Evolutionary conservation across 2,888 invertebrate genomes (phyloP).

Genomic region (Onthophagus sagittarius): DNA sequence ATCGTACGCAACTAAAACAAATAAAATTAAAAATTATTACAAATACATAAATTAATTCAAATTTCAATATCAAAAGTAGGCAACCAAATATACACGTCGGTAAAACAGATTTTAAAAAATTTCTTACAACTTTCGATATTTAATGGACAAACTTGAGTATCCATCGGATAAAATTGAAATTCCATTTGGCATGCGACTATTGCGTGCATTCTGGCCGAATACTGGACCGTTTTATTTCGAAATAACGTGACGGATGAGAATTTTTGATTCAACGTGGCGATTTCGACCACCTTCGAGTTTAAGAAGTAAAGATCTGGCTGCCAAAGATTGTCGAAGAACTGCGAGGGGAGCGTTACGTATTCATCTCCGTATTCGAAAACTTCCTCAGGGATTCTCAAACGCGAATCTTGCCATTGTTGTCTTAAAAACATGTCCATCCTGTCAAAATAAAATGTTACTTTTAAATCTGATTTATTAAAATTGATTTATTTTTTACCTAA

Average conservation of each 20-base stretch:
- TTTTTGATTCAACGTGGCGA: slow-evolving; percentile 74
- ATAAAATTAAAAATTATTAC: slow-evolving; percentile 1
- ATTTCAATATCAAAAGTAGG: not conserved
- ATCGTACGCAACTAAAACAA: slow-evolving; percentile 70
- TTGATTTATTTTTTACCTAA: too few relatives aligned
- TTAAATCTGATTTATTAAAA: too few relatives aligned
- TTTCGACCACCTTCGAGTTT: slow-evolving; percentile 85
- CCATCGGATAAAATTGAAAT: slow-evolving; percentile 82
- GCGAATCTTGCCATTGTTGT: slow-evolving; percentile 77
- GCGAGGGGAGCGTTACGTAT: slow-evolving; percentile 73
- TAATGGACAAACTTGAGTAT: slow-evolving; percentile 79
- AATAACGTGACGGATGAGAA: slow-evolving; percentile 78
- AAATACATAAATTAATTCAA: not conserved
- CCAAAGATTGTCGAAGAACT: slow-evolving; percentile 82
- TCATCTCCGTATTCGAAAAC: slow-evolving; percentile 79
- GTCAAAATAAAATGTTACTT: slow-evolving; percentile 28
- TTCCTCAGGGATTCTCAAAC: slow-evolving; percentile 69
- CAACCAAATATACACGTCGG: not conserved
- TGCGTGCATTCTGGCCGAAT: slow-evolving; percentile 78
- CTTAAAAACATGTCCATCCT: slow-evolving; percentile 84
- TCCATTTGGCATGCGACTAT: slow-evolving; percentile 86
- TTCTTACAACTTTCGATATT: slow-evolving; percentile 82
- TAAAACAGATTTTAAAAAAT: not conserved
- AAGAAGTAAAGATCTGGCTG: slow-evolving; percentile 83
- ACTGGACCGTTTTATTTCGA: slow-evolving; percentile 75